These are phyloP conservation scores for Perca schrenkii DNA, from an alignment of 2,113 vertebrate genomes.

Conservation along the genomic window DNA sequence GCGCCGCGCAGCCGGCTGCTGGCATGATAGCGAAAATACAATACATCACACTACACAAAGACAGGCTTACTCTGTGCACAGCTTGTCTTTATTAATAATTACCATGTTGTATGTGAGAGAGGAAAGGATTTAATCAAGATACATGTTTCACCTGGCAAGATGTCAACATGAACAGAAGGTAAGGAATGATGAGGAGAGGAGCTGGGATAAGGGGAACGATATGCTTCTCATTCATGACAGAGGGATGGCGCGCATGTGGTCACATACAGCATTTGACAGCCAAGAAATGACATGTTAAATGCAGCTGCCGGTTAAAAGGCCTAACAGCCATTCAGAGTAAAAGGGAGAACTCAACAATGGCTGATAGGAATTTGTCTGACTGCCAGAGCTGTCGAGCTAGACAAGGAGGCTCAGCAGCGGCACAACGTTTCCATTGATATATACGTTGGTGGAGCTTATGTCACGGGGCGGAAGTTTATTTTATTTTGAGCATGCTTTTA, in stretches of 20 bases:
- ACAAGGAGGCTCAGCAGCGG: conserved; percentile 52
- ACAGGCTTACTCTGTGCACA: not conserved
- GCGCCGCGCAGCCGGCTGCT: not conserved
- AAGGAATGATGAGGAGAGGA: conserved; percentile 41
- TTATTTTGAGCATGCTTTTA: too few relatives aligned
- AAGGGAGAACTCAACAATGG: conserved; percentile 62
- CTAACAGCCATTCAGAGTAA: conserved; percentile 59
- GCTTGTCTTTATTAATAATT: conserved; percentile 46
- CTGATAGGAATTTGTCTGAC: conserved; percentile 66
- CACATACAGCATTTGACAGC: conserved; percentile 55
- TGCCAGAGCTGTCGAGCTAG: conserved; percentile 64
- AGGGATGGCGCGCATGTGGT: conserved; percentile 44
- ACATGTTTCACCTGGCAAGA: conserved; percentile 35
- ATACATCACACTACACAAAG: not conserved
- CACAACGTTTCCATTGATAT: conserved; percentile 48
- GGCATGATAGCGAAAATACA: conserved; percentile 6
- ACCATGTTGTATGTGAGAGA: not conserved
- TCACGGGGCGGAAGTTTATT: too few relatives aligned
- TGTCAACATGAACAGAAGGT: conserved; percentile 60
- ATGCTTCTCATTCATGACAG: conserved; percentile 49
- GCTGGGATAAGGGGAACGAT: conserved; percentile 35
- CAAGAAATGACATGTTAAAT: conserved; percentile 76
- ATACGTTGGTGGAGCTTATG: conserved; percentile 34
- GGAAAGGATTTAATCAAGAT: conserved; percentile 42
- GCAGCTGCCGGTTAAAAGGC: conserved; percentile 65